Evolutionary conservation across 2,888 invertebrate genomes (phyloP).

Genomic region (Temnothorax ravouxi): DNA sequence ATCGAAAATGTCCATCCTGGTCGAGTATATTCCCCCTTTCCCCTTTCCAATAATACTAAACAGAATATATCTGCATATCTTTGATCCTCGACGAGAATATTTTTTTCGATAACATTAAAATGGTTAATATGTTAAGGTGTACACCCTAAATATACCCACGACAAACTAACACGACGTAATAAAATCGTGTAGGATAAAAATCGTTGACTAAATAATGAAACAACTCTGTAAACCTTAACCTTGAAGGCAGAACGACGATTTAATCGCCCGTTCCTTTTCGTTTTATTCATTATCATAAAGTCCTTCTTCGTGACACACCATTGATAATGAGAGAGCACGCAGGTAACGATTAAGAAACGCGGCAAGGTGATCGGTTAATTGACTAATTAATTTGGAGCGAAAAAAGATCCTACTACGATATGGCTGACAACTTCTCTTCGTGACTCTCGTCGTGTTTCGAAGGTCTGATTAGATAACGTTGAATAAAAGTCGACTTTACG

Average conservation of each 20-base stretch:
- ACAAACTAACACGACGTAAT: background rate
- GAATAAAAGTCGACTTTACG: background rate
- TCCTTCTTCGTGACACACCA: background rate
- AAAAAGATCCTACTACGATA: constrained; percentile 17
- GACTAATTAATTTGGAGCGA: constrained; percentile 59
- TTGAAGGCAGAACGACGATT: constrained; percentile 3
- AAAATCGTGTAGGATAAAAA: background rate
- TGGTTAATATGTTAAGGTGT: background rate
- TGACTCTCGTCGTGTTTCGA: constrained; percentile 70
- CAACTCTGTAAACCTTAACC: constrained; percentile 13
- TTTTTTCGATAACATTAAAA: background rate
- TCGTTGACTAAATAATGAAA: background rate
- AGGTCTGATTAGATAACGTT: background rate
- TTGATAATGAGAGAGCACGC: constrained; percentile 27
- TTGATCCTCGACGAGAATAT: too few species aligned
- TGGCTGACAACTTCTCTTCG: constrained; percentile 27
- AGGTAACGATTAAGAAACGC: constrained; percentile 51
- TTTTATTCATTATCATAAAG: background rate
- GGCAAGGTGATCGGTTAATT: constrained; percentile 57
- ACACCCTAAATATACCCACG: background rate
- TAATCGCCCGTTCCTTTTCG: background rate
- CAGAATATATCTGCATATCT: too few species aligned
- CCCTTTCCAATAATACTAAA: background rate
- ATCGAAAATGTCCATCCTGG: constrained; percentile 13
- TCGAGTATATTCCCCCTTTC: background rate